Percentiles rank a stretch among this genome's conserved stretches.
phyloP scores from a whole-genome alignment of 2,888 invertebrate genomes.

The Myopa tessellatipennis region DNA sequence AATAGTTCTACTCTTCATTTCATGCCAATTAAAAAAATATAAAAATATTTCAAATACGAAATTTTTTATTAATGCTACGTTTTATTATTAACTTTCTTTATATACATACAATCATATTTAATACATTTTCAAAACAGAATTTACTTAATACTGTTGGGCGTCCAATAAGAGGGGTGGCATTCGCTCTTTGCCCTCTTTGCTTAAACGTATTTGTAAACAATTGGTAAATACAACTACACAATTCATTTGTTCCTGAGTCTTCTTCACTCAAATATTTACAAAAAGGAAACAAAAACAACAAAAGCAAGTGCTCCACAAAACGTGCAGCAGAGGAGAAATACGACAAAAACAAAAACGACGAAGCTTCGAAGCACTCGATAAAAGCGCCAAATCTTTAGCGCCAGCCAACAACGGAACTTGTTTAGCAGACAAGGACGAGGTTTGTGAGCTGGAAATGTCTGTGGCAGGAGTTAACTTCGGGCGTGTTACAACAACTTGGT shows the following conservation, averaged over 20 bases:
- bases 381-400: not conserved
- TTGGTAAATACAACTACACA: not conserved
- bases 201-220: constrained; percentile 16
- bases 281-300: not conserved
- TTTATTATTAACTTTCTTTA: not conserved
- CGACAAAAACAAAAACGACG: not conserved
- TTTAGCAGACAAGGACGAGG: not conserved
- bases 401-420: no score
- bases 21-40: no score
- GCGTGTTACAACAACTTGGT: constrained; percentile 15
- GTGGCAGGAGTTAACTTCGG: not conserved
- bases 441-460: constrained; percentile 1
- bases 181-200: not conserved
- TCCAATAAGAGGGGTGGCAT: not conserved
- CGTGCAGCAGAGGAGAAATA: not conserved
- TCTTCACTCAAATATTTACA: constrained; percentile 26
- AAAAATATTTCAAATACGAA: no score
- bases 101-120: not conserved
- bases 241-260: not conserved
- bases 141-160: constrained; percentile 28
- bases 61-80: not conserved
- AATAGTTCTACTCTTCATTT: no score
- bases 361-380: not conserved
- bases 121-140: constrained; percentile 7
- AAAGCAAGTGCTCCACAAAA: no score